These are phyloP conservation scores for Pteromalus puparum DNA, from an alignment of 1,140 invertebrate genomes.

Conservation along the genomic window DNA sequence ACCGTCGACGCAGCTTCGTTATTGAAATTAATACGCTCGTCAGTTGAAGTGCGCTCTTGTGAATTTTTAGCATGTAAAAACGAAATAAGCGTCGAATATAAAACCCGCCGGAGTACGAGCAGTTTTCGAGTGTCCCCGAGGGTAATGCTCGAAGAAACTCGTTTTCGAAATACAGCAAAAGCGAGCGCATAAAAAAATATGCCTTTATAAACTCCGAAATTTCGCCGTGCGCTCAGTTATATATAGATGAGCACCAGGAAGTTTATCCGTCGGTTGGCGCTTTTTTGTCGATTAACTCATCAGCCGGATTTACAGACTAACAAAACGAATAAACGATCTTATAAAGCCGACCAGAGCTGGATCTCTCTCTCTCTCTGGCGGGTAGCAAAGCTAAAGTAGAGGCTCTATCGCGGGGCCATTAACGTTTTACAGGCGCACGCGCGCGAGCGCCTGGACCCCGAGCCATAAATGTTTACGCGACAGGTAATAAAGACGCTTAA, in stretches of 20 bases:
- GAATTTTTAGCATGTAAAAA: too few species aligned
- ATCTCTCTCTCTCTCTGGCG: neutral
- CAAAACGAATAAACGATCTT: constrained; percentile 34
- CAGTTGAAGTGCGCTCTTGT: too few species aligned
- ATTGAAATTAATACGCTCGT: constrained; percentile 16
- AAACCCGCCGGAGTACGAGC: too few species aligned
- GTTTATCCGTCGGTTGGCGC: neutral
- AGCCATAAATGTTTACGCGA: constrained; percentile 63
- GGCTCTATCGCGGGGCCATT: constrained; percentile 42
- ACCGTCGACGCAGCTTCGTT: neutral
- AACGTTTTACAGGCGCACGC: constrained; percentile 36
- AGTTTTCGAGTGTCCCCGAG: too few species aligned
- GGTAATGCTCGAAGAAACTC: too few species aligned
- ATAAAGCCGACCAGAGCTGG: neutral
- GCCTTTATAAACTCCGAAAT: neutral
- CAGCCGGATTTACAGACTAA: constrained; percentile 37
- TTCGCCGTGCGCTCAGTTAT: too few species aligned
- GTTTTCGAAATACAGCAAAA: neutral
- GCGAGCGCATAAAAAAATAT: neutral
- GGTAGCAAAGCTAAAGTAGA: neutral
- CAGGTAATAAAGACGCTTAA: constrained; percentile 62
- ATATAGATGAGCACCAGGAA: neutral
- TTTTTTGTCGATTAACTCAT: constrained; percentile 43
- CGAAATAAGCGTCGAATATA: too few species aligned
- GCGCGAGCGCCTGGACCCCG: neutral